phyloP scores from a whole-genome alignment of 2,797 vertebrate species.

The Ciconia nigra region DNA sequence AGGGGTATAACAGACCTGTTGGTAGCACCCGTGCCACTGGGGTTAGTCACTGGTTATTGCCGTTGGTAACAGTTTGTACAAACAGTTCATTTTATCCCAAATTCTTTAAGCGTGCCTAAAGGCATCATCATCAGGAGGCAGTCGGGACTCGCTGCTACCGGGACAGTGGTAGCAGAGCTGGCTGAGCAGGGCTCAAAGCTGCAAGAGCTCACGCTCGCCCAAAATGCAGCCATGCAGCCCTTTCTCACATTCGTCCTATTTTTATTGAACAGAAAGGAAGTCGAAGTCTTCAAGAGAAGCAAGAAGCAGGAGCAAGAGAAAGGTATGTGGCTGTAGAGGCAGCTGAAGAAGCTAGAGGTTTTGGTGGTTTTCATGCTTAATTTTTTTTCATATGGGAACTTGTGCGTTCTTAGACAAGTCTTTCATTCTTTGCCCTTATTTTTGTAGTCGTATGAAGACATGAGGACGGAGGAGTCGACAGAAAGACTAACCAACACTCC shows the following conservation, averaged over 20 bases:
- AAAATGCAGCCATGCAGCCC: not conserved
- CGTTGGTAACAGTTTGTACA: not conserved
- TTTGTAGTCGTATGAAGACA: constrained; percentile 53
- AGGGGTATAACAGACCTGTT: not conserved
- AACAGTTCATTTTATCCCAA: not conserved
- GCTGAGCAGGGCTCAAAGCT: not conserved
- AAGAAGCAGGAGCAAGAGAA: constrained; percentile 75
- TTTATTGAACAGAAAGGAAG: constrained; percentile 79
- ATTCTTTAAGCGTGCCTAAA: not conserved
- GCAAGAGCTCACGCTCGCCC: not conserved
- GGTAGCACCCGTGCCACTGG: not conserved
- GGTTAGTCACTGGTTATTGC: not conserved
- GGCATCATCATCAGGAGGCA: not conserved
- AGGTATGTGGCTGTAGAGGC: constrained; percentile 72
- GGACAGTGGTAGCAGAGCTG: not conserved
- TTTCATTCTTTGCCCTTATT: not conserved
- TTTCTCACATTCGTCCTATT: not conserved
- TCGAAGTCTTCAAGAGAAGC: constrained; percentile 72
- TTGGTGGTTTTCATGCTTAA: constrained; percentile 24
- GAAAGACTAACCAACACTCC: constrained; percentile 75
- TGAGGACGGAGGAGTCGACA: constrained; percentile 67
- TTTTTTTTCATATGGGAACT: not conserved
- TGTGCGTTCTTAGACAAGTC: not conserved
- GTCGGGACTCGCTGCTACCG: not conserved
- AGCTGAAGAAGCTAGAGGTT: not conserved